These are phyloP conservation scores for Chaetura pelagica DNA, from an alignment of 2,113 vertebrate species.

Conservation along the genomic window DNA sequence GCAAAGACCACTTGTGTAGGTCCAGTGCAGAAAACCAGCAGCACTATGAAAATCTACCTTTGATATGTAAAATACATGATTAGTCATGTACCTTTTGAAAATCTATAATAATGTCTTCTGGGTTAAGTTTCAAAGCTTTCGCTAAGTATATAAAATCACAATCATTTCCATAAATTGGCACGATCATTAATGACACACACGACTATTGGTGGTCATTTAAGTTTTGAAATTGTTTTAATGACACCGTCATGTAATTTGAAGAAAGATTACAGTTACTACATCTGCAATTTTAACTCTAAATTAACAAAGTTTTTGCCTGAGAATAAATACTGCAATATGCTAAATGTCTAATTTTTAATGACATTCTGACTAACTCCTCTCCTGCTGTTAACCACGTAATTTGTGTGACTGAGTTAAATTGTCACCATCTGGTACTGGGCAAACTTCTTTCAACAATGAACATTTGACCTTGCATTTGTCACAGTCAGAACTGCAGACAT, in stretches of 20 bases:
- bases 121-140: not conserved
- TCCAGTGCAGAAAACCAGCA: not conserved
- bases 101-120: not conserved
- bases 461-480: conserved; percentile 30
- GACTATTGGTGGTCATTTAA: not conserved
- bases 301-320: not conserved
- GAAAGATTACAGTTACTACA: not conserved
- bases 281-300: not conserved
- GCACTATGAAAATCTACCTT: not conserved
- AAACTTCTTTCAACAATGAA: conserved; percentile 1
- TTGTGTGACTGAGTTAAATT: not conserved
- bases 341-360: conserved; percentile 27
- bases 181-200: not conserved
- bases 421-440: conserved; percentile 2
- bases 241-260: not conserved
- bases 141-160: not conserved
- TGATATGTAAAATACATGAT: not conserved
- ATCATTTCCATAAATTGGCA: not conserved
- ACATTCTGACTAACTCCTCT: not conserved
- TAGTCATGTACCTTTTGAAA: not conserved
- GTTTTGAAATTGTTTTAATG: not conserved
- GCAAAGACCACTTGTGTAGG: not conserved
- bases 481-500: not conserved
- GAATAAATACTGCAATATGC: conserved; percentile 20
- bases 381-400: not conserved